phyloP scores from a whole-genome alignment of 2,113 vertebrate species.

The Lophius piscatorius region DNA sequence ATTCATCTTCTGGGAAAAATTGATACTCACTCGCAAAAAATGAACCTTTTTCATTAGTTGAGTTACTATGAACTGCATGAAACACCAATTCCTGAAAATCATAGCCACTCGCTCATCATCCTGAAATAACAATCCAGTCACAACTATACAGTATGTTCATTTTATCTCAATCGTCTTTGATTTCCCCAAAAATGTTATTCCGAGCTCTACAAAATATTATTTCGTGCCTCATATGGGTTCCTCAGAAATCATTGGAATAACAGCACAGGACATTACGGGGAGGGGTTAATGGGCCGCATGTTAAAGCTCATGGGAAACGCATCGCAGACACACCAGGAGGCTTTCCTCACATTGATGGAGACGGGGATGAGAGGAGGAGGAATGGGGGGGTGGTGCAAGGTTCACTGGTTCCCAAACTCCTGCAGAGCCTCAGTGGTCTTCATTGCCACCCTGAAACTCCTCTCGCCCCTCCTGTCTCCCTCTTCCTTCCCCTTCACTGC shows the following conservation, averaged over 20 bases:
- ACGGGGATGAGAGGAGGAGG: constrained; percentile 43
- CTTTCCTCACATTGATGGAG: constrained; percentile 73
- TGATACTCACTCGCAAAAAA: too few species aligned
- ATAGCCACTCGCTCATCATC: not conserved
- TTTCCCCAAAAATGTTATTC: constrained; percentile 37
- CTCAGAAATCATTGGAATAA: constrained; percentile 36
- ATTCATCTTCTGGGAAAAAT: too few species aligned
- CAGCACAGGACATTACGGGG: constrained; percentile 32
- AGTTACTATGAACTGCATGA: not conserved
- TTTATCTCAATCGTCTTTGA: constrained; percentile 23
- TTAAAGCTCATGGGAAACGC: constrained; percentile 75
- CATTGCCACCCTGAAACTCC: constrained; percentile 64
- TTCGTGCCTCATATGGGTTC: constrained; percentile 46
- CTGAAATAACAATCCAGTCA: not conserved
- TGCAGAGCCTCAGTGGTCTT: constrained; percentile 73
- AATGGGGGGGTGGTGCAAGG: constrained; percentile 49
- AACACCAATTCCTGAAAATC: not conserved
- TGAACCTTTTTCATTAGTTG: not conserved
- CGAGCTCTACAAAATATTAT: constrained; percentile 53
- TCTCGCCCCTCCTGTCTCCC: constrained; percentile 64
- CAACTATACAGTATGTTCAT: not conserved
- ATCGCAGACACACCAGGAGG: constrained; percentile 61
- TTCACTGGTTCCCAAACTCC: constrained; percentile 77
- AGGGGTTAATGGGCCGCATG: constrained; percentile 63
- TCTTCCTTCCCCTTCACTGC: constrained; percentile 67